Base-by-base conservation (phyloP, 2,797 vertebrate species). In the Melanotaenia maccullochi region DNA sequence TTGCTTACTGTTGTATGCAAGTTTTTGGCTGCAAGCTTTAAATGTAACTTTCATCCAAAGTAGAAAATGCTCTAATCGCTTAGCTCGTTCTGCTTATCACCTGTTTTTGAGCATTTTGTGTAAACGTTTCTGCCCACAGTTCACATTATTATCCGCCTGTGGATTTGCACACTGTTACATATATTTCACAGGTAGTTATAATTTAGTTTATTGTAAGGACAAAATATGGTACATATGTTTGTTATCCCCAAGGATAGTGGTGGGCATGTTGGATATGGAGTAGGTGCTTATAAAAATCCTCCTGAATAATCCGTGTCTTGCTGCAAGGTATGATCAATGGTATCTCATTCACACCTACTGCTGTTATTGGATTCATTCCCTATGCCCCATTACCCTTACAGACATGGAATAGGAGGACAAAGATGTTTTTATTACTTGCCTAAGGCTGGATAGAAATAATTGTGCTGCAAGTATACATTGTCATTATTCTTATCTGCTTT, bases 361-460 rank as follows among this genome's bases (percentile, higher is more conserved):
- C 78, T 67, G 82, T 87, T 91, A 90, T 91, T 90, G 84, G 88
- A 89, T 89, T 89, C 71, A 55, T 71, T 74, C 71, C 79, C 67
- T 14, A 68, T 83, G 86, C 87, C 78, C 81, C 83, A 91, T 93
- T 91, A 92, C 71, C 86, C 84, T 70, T 66, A 77, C 60, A 84
- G 74, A 86, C 82, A 77, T 63, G 52, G 69, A 82, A 68, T 58
- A 82, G 60, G 76, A 79, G 83, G 78, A 88, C 83, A 86, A 89
- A 85, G 69, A 87, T 92, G 73, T 76, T 73, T 87, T 89, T 91
- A 90, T 90, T 85, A 83, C 84, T 84, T 24, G 81, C 89, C 86
- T 59, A 56, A 54, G 83, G 87, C 73, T 35, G 72, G 71, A 83
- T 81, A 68, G 78, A 71, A 82, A 82, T 38, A 78, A 87, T 85